Evolutionary conservation across 2,113 vertebrate species (phyloP).

Genomic region (Pandion haliaetus): DNA sequence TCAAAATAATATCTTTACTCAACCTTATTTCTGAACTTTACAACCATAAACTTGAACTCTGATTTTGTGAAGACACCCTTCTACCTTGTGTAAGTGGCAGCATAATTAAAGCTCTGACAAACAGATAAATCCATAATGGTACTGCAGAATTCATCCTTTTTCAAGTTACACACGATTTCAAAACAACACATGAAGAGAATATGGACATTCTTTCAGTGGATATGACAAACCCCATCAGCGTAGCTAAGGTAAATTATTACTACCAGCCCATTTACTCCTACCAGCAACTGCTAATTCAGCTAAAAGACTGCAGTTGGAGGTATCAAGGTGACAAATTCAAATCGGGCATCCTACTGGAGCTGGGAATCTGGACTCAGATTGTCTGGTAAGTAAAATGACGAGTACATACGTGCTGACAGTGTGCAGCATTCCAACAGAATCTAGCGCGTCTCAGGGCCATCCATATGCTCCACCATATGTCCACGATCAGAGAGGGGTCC

Average conservation of each 20-base stretch:
- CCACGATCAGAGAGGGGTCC: neutral
- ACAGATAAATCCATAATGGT: neutral
- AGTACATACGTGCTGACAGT: neutral
- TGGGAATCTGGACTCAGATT: neutral
- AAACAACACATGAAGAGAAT: neutral
- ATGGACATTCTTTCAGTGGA: neutral
- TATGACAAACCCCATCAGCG: neutral
- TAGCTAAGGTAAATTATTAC: neutral
- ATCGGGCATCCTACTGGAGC: neutral
- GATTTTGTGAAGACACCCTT: neutral
- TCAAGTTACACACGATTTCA: neutral
- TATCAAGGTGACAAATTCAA: neutral
- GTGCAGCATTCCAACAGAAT: constrained; percentile 21
- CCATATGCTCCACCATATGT: constrained; percentile 44
- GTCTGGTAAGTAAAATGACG: neutral
- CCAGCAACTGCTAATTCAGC: neutral
- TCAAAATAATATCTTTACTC: neutral
- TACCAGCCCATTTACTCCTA: neutral
- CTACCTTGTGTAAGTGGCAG: neutral
- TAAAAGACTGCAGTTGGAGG: neutral
- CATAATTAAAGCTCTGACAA: neutral
- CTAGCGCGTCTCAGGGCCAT: neutral
- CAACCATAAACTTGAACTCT: neutral
- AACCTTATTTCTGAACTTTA: neutral
- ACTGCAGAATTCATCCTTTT: neutral